Evolutionary conservation across 1,140 invertebrate genomes (phyloP).

Genomic region (Oscheius sp.): DNA sequence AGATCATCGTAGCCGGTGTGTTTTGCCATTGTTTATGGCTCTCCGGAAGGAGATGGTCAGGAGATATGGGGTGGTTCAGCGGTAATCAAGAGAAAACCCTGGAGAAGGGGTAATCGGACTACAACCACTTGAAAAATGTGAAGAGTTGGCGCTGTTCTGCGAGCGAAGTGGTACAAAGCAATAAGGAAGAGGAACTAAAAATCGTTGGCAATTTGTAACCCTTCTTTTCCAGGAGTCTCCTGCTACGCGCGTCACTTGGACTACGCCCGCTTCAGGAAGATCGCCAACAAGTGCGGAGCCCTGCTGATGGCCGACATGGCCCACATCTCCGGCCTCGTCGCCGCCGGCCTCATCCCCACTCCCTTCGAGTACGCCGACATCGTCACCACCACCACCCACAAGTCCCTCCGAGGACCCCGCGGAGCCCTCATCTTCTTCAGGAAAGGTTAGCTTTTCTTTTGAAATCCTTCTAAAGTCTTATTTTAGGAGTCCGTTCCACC

Average conservation of each 20-base stretch:
- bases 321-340: conserved; percentile 85
- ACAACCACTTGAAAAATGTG: neutral
- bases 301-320: conserved; percentile 93
- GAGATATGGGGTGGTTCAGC: neutral
- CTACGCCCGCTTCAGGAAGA: conserved; percentile 78
- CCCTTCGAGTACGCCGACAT: conserved; percentile 91
- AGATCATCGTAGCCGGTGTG: conserved; percentile 81
- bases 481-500: conserved; percentile 45
- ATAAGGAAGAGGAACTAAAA: too few relatives aligned
- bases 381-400: conserved; percentile 92
- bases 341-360: conserved; percentile 79
- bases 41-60: too few relatives aligned
- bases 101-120: neutral
- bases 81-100: neutral
- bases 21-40: too few relatives aligned
- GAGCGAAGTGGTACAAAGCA: too few relatives aligned
- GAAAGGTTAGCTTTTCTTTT: conserved; percentile 48
- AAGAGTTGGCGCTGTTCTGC: too few relatives aligned
- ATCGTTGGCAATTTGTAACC: neutral
- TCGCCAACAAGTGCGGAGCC: conserved; percentile 80
- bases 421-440: conserved; percentile 61
- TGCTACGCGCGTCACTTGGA: conserved; percentile 80
- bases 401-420: conserved; percentile 83
- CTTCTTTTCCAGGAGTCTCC: conserved; percentile 71
- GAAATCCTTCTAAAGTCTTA: neutral